Conservation (phyloP, 2,113 vertebrate species). For the Odontophorus gujanensis region DNA sequence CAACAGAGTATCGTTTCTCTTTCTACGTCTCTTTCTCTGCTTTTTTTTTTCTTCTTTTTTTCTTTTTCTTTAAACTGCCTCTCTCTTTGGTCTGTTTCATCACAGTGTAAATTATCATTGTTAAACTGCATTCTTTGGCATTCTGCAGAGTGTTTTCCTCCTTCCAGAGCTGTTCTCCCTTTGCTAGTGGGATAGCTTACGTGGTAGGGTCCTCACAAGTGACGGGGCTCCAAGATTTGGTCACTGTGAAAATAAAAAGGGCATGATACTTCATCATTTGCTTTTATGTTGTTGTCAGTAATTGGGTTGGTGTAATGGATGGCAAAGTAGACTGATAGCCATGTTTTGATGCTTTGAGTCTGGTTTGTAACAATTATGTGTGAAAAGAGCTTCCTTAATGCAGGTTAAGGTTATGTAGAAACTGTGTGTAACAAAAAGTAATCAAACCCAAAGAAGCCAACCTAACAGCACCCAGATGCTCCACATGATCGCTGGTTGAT, state of each 20-base stretch:
- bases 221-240: neutral
- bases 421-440: neutral
- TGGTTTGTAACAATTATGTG: neutral
- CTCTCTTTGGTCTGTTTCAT: neutral
- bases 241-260: slow-evolving; percentile 6
- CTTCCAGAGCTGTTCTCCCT: neutral
- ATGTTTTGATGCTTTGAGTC: slow-evolving; percentile 6
- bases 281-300: slow-evolving; percentile 41
- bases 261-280: neutral
- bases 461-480: slow-evolving; percentile 18
- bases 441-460: neutral
- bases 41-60: neutral
- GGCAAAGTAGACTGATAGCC: neutral
- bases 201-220: neutral
- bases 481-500: neutral
- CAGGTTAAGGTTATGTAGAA: slow-evolving; percentile 34
- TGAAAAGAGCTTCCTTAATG: neutral
- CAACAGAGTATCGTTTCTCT: neutral
- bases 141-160: neutral
- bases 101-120: neutral
- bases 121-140: neutral
- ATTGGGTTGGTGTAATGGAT: neutral
- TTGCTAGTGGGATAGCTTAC: neutral
- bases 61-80: neutral
- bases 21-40: neutral